Percentiles rank a stretch among this genome's conserved stretches.
Evolutionary conservation across 2,888 invertebrate genomes (phyloP).

Genomic region (Ypsolopha sequella): DNA sequence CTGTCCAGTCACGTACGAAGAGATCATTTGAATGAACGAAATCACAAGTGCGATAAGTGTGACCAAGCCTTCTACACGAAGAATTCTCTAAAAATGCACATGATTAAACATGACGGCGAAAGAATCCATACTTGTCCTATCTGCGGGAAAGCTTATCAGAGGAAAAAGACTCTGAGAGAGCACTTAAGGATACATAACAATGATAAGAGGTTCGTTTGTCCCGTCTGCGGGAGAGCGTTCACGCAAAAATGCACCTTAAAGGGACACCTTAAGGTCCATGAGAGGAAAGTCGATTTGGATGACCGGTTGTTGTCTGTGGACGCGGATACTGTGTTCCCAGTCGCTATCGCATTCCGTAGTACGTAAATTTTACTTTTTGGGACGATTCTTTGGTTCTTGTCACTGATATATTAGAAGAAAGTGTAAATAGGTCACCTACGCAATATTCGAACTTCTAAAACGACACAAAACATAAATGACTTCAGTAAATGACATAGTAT

Average conservation of each 20-base stretch:
- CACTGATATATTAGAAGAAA: too few species aligned
- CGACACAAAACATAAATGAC: too few species aligned
- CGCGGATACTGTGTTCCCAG: too few species aligned
- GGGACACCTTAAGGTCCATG: constrained; percentile 55
- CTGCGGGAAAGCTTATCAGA: constrained; percentile 61
- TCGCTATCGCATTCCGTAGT: too few species aligned
- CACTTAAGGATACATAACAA: constrained; percentile 59
- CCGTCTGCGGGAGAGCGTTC: constrained; percentile 55
- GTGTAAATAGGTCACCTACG: too few species aligned
- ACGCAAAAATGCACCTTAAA: constrained; percentile 61
- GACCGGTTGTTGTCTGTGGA: constrained; percentile 13
- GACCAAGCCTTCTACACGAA: constrained; percentile 65
- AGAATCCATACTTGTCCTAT: constrained; percentile 62
- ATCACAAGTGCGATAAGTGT: constrained; percentile 63
- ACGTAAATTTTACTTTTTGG: too few species aligned
- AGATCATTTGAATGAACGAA: constrained; percentile 56
- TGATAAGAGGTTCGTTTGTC: constrained; percentile 55
- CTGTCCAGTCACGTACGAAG: constrained; percentile 52
- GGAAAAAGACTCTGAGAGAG: constrained; percentile 52
- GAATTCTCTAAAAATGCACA: constrained; percentile 68
- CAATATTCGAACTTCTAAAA: too few species aligned
- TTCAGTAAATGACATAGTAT: too few species aligned
- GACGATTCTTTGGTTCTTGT: too few species aligned
- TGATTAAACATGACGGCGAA: constrained; percentile 67
- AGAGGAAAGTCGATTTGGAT: constrained; percentile 39